Evolutionary conservation across 2,888 invertebrate genomes (phyloP).

Genomic region (Hypsopygia costalis): DNA sequence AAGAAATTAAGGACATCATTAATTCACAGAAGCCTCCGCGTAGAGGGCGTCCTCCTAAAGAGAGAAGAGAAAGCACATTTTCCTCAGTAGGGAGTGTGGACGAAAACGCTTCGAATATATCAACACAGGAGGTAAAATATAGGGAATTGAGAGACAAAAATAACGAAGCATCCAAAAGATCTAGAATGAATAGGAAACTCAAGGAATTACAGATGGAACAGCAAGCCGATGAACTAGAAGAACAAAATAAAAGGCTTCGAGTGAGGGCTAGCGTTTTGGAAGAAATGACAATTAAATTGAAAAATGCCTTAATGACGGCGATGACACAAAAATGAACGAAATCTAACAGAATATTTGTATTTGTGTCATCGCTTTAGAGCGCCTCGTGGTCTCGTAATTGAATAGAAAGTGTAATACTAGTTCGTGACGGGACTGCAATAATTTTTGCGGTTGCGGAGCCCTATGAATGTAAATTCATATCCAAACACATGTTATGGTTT

Average conservation of each 20-base stretch:
- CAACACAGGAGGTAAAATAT: slow-evolving; percentile 78
- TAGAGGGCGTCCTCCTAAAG: slow-evolving; percentile 79
- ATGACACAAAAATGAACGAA: slow-evolving; percentile 77
- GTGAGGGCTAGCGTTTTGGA: slow-evolving; percentile 85
- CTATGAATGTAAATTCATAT: too few species aligned
- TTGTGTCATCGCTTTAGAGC: neutral
- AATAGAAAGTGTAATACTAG: neutral
- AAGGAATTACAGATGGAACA: slow-evolving; percentile 78
- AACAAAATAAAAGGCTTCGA: slow-evolving; percentile 82
- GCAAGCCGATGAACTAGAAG: slow-evolving; percentile 78
- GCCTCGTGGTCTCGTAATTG: neutral
- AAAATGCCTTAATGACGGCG: slow-evolving; percentile 83
- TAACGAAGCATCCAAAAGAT: slow-evolving; percentile 88
- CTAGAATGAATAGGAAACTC: slow-evolving; percentile 85
- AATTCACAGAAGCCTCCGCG: slow-evolving; percentile 57
- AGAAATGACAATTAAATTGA: slow-evolving; percentile 83
- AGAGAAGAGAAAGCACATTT: slow-evolving; percentile 61
- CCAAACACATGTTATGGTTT: neutral
- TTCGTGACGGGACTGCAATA: neutral
- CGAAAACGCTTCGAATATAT: slow-evolving; percentile 57
- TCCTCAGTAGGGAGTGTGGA: slow-evolving; percentile 66
- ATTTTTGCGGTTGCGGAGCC: neutral
- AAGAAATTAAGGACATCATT: slow-evolving; percentile 63
- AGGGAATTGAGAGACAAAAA: slow-evolving; percentile 87
- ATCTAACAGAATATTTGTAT: neutral